Base-by-base conservation (phyloP, 2,113 vertebrate species). In the Trogon melanurus region DNA sequence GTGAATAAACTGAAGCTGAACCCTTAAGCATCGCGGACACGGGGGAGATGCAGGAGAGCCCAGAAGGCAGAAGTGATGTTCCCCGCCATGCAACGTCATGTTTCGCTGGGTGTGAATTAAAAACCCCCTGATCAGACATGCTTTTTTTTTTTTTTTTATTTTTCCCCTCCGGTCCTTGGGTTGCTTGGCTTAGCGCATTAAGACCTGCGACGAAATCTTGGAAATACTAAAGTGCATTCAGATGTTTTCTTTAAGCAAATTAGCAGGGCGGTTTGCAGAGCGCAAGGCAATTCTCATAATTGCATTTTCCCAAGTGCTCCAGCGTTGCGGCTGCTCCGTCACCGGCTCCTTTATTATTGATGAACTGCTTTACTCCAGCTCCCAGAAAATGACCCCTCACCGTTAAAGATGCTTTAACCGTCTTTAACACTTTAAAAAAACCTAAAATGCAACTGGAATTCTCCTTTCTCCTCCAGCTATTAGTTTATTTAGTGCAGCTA, bases 281-380 rank as follows among this genome's bases (percentile, higher is more conserved):
- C 16, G 0, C 4, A 17, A 53, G 91, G 72, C 95, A 71, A 79
- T 94, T 94, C 93, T 36, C 87, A 10, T 87, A 87, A 95, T 75
- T 67, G 29, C 84, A 23, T 96, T 93, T 94, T 84, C 84, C 84
- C 89, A 23, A 94, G 87, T 21, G 84, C 60, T 93, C 29, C 38
- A 8, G 62, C 13, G 0, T 6, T 61, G 67, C 82, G 64, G 79
- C 75, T 5, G 21, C 84, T 90, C 79, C 70, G 57, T 17, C 2
- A 2, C 72, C 0, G 0, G 25, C 53, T 92, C 79, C 44, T 94
- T 53, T 21, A 79, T 92, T 84, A 89, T 62, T 51, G 65, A 89
- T 85, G 80, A 32, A 21, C 76, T 47, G 19, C 89, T 87, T 56
- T 29, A 22, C 67, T 83, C 79, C 75, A 36, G 41, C 93, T 81